Evolutionary conservation across 2,113 vertebrate genomes (phyloP).

Genomic region (Tricholaema leucomelas): DNA sequence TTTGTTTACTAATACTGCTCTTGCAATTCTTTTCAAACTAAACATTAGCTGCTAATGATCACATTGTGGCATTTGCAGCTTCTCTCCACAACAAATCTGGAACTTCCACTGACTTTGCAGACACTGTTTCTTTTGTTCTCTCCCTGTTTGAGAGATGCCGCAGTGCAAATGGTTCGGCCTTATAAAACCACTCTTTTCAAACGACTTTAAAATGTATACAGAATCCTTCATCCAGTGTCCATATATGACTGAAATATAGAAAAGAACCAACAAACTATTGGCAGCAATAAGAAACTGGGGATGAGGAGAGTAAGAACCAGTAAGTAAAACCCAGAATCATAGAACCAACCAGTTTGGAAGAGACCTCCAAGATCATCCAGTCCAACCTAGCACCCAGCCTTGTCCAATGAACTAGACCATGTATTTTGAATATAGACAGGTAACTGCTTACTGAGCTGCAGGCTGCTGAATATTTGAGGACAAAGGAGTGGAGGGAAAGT

Average conservation of each 20-base stretch:
- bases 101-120: neutral
- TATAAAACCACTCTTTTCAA: neutral
- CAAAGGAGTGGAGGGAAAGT: neutral
- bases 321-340: no score
- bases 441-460: neutral
- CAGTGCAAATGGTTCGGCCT: neutral
- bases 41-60: neutral
- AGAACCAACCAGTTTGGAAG: no score
- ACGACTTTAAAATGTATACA: neutral
- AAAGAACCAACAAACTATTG: neutral
- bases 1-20: neutral
- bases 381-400: no score
- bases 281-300: neutral
- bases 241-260: neutral
- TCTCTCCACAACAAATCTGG: neutral
- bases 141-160: neutral
- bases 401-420: no score
- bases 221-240: neutral
- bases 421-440: no score
- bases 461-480: neutral
- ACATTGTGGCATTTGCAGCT: neutral
- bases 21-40: neutral
- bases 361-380: no score
- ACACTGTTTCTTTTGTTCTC: neutral
- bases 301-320: neutral